A percentile compares a stretch with the other conserved stretches of the same genome.
Conservation (phyloP, 2,888 invertebrate genomes). For the Mechanitis mazaeus region DNA sequence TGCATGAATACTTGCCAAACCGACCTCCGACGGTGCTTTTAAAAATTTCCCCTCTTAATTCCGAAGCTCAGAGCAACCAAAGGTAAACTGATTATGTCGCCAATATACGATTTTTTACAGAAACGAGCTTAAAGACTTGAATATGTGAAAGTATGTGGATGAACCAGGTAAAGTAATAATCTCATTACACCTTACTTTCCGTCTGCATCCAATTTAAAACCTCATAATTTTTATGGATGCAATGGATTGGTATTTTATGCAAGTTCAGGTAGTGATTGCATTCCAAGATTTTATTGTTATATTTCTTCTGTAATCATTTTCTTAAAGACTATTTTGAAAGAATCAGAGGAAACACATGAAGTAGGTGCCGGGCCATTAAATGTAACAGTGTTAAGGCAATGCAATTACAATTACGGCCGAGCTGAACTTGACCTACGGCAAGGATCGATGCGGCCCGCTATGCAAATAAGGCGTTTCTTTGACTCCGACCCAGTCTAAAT, state of each 20-base stretch:
- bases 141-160: constrained; percentile 19
- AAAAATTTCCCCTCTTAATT: constrained; percentile 70
- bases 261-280: constrained; percentile 16
- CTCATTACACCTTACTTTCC: constrained; percentile 11
- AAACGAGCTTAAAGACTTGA: constrained; percentile 27
- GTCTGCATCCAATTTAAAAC: constrained; percentile 3
- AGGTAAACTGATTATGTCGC: constrained; percentile 70
- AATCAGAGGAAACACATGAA: constrained; percentile 17
- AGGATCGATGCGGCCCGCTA: constrained; percentile 63
- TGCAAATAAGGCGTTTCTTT: constrained; percentile 68
- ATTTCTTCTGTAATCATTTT: not conserved
- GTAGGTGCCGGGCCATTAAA: constrained; percentile 46
- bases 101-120: constrained; percentile 60
- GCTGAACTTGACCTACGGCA: constrained; percentile 70
- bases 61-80: constrained; percentile 65
- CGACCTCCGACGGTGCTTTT: constrained; percentile 68
- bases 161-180: constrained; percentile 16
- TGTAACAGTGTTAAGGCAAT: constrained; percentile 58
- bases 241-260: constrained; percentile 15
- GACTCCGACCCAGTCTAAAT: constrained; percentile 30
- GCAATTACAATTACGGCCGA: constrained; percentile 63
- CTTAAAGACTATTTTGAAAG: constrained; percentile 6
- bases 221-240: constrained; percentile 10
- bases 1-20: constrained; percentile 73
- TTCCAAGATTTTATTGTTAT: constrained; percentile 12